Conservation (phyloP, 2,888 invertebrate species). For the Tethea ocularis region DNA sequence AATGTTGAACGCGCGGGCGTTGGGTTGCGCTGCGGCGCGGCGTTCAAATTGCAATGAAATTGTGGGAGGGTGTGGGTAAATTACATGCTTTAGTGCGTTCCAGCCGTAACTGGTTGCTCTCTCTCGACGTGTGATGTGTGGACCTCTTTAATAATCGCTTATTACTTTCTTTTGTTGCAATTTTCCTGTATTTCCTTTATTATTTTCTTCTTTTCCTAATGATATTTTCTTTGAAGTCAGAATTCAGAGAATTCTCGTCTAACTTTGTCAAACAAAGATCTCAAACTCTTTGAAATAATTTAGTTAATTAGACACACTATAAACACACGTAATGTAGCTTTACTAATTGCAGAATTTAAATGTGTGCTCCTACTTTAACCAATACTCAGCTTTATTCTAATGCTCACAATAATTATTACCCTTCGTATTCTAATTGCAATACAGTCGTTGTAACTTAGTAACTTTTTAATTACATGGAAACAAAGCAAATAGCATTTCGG, state of each 20-base stretch:
- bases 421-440: background rate
- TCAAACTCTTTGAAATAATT: too few relatives aligned
- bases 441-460: background rate
- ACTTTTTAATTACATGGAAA: background rate
- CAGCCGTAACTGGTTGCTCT: background rate
- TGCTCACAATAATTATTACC: background rate
- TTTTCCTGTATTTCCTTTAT: background rate
- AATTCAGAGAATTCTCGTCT: background rate
- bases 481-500: background rate
- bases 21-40: background rate
- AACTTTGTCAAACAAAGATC: background rate
- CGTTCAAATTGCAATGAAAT: constrained; percentile 1
- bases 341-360: background rate
- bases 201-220: background rate
- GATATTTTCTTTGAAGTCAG: background rate
- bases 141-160: background rate
- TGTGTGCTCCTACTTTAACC: background rate
- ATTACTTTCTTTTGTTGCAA: constrained; percentile 3
- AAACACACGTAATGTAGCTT: too few relatives aligned
- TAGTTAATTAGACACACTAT: background rate
- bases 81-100: constrained; percentile 6
- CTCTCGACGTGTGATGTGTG: background rate
- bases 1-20: background rate
- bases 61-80: constrained; percentile 3
- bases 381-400: background rate